Evolutionary conservation across 1,140 invertebrate genomes (phyloP), one percentile per base, ranked within the genome.

Genomic region (Protaetia brevitarsis): DNA sequence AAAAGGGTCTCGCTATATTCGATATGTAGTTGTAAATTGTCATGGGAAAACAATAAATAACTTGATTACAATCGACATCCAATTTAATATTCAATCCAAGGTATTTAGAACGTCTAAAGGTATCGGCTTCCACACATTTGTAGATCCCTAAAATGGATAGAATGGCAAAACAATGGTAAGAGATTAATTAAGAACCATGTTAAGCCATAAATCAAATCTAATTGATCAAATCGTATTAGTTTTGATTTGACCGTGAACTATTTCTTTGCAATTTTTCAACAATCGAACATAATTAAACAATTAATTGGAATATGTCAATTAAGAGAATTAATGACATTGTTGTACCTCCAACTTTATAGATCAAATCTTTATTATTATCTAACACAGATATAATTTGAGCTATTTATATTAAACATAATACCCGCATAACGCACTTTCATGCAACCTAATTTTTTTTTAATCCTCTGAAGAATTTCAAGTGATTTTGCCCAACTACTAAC

Each of bases 81-180:
- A 10, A 51, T 51, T 51, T 23, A 51, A 16, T 13, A 23, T 5
- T 23, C 5, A 23, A 19, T 7, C 26, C 6, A 23, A 51, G 41
- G 21, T 51, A 51, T 51, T 51, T 51, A 51, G 41, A 51, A 23
- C 41, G 26, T 51, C 41, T 51, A 51, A 51, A 51, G 41, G 26
- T 23, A 51, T 51, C 26, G 13, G 41, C 26, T 51, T 51, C 19
- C 41, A 3, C n/a, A n/a, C 19, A 19, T 16, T 23, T 51, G 16
- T 51, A 51, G 41, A 51, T 51, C 16, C n/a, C 19, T 51, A 19
- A 16, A 23, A 23, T 2, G 19, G 41, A 51, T 51, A 51, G 16
- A 19, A 51, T 23, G 2, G 19, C 26, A 23, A 51, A 51, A 51
- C 41, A 51, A 51, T 51, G 16, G 41, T 6, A 23, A 51, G 26